Base-by-base conservation (phyloP, 1,140 invertebrate genomes). In the Pollicipes pollicipes region DNA sequence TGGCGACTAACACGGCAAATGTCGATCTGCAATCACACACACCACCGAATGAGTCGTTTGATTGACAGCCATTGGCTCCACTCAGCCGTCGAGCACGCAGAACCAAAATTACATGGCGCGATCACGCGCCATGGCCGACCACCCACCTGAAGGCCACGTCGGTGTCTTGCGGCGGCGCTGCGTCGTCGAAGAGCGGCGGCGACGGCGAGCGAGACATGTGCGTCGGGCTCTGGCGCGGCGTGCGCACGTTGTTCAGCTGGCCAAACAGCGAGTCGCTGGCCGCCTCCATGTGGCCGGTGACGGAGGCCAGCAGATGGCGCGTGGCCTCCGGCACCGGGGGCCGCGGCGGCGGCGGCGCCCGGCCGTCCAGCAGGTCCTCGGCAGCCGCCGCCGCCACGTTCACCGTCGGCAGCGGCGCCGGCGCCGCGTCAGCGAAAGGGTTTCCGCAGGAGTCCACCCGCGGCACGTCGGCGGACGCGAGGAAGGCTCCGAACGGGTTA, bases 401-500 rank as follows among this genome's bases (percentile, higher is more conserved):
- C 10, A 29, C 28, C 28, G 8, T 66, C n/a, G 64, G 17, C 3
- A 10, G 64, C 17, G n/a, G n/a, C 4, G 64, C 8, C 16, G n/a
- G 64, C 28, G 10, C 64, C 10, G 28, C 8, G 28, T 66, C 64
- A 29, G 64, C 64, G 17, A 66, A 66, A 1, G 64, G 64, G 27
- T 66, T 66, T 21, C 28, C 10, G 8, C 28, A 28, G 27, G n/a
- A 66, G 64, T 1, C 8, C 3, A 10, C 3, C 10, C 27, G 28
- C 10, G 64, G 66, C 66, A n/a, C n/a, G 3, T 66, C 28, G 3
- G 64, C 27, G 3, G 45, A 58, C 13, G 45, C 45, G 13, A 58
- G 6, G 45, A 58, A 66, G 64, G n/a, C 64, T 8, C 64, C 84
- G 71, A 86, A 86, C 0, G 85, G 85, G 79, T 86, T 86, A 0